Percentiles rank a stretch among this genome's conserved stretches.
Conservation (phyloP, 2,888 invertebrate genomes). For the Phragmatobia fuliginosa region DNA sequence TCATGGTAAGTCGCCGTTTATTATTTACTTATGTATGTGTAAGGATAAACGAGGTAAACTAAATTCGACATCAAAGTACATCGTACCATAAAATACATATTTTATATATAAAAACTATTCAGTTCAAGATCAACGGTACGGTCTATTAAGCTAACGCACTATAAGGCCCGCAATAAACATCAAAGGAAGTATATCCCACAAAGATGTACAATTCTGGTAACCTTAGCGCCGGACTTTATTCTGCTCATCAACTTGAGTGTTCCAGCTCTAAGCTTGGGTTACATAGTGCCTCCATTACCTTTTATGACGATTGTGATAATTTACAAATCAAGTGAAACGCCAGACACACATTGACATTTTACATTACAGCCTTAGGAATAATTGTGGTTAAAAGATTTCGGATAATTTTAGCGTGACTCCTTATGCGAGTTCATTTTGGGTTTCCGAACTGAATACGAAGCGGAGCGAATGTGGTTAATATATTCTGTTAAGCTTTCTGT, state of each 20-base stretch:
- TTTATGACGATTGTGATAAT: slow-evolving; percentile 66
- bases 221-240: slow-evolving; percentile 48
- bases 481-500: slow-evolving; percentile 11
- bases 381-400: slow-evolving; percentile 38
- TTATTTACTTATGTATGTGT: background rate
- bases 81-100: background rate
- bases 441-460: slow-evolving; percentile 16
- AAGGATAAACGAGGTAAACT: background rate
- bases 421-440: slow-evolving; percentile 19
- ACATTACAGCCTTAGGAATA: slow-evolving; percentile 33
- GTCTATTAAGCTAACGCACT: slow-evolving; percentile 14
- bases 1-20: background rate
- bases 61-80: background rate
- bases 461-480: slow-evolving; percentile 5
- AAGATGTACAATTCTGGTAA: slow-evolving; percentile 50
- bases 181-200: slow-evolving; percentile 40
- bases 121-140: background rate
- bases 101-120: background rate
- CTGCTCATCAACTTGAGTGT: slow-evolving; percentile 75
- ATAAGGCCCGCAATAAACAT: slow-evolving; percentile 21
- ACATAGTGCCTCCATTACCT: slow-evolving; percentile 61
- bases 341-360: too few species aligned
- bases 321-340: slow-evolving; percentile 52
- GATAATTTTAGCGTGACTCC: slow-evolving; percentile 37
- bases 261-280: slow-evolving; percentile 44